Evolutionary conservation across 2,113 vertebrate genomes (phyloP), one percentile per base, ranked within the genome.

Genomic region (Vidua macroura): DNA sequence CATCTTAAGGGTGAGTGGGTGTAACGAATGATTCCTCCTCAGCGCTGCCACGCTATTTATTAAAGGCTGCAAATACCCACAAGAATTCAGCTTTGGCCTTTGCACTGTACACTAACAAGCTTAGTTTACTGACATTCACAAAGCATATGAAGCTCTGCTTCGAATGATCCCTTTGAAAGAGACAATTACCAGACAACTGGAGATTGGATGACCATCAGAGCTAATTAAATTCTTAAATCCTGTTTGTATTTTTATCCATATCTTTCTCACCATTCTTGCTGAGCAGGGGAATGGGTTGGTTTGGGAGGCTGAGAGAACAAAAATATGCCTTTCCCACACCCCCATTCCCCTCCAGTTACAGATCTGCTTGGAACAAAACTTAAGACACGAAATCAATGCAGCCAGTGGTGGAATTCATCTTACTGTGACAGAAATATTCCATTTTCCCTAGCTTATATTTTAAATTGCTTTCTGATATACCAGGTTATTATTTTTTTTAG

Each of bases 391-490:
- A 92, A 94, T 94, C 96, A 94, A 90, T 86, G 91, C 72, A 88
- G 76, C 27, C 88, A 48, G 86, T 56, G 44, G 64, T 90, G 60
- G 73, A 96, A 96, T 92, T 95, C 86, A 83, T 96, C 92, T 96
- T 90, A 86, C 58, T 95, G 83, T 92, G 92, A 93, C 92, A 96
- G 96, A 95, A 96, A 81, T 86, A 94, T 90, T 93, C 91, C 68
- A 86, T 96, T 94, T 96, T 94, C 91, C 73, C 80, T 41, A 90
- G 88, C 91, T 94, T 94, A 83, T 66, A 90, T 75, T 93, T 92
- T 90, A 96, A 94, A 96, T 92, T 94, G 92, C 96, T 95, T 96
- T 96, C 92, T 95, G 92, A 93, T 94, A 92, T 67, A 95, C 76
- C 88, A 92, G 56, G 88, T 92, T 96, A 91, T 95, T 96, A 86